Conservation (phyloP, 2,888 invertebrate species). For the Bombylius major region DNA sequence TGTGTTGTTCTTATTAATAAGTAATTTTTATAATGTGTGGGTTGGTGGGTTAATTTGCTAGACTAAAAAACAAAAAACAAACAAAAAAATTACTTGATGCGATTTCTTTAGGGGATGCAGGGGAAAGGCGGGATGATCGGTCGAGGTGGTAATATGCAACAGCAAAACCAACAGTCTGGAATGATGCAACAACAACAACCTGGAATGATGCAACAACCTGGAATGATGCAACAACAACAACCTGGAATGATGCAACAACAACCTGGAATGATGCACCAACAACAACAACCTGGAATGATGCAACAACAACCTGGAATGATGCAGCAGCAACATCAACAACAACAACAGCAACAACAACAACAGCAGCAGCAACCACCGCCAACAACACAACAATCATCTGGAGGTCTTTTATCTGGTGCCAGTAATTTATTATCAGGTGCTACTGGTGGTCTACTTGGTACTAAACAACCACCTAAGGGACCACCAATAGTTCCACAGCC, state of each 20-base stretch:
- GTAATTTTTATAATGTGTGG: no score
- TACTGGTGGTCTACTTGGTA: constrained; percentile 37
- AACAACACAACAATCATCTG: constrained; percentile 30
- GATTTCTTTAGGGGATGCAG: constrained; percentile 40
- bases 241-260: constrained; percentile 22
- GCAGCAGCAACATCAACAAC: constrained; percentile 22
- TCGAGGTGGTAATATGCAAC: constrained; percentile 37
- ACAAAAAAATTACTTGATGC: constrained; percentile 3
- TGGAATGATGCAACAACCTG: constrained; percentile 14
- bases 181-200: constrained; percentile 18
- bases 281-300: constrained; percentile 20
- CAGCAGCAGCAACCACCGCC: constrained; percentile 31
- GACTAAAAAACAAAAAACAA: no score
- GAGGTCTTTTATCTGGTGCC: constrained; percentile 36
- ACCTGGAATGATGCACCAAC: constrained; percentile 20
- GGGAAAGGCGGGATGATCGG: constrained; percentile 46
- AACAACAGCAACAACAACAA: constrained; percentile 17
- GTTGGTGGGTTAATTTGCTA: no score
- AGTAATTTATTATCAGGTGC: constrained; percentile 38
- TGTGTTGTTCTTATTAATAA: no score
- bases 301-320: constrained; percentile 22
- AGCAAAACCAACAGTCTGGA: constrained; percentile 16
- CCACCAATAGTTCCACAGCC: constrained; percentile 41
- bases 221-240: constrained; percentile 18
- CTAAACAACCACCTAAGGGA: constrained; percentile 38